Conservation (phyloP, 2,888 invertebrate genomes). For the Seira sanloemensis region DNA sequence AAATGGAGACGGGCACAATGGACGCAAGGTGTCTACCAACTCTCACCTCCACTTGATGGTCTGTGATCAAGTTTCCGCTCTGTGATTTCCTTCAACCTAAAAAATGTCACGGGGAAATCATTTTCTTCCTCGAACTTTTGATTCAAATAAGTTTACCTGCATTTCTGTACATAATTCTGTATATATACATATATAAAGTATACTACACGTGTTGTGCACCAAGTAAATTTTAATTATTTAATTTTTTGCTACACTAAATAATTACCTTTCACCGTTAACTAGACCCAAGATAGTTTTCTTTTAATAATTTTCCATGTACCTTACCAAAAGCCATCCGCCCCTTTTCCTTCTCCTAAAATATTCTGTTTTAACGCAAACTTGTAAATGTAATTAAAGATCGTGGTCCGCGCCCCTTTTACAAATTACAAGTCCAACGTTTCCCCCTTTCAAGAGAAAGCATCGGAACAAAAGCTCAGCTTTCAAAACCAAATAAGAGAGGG, state of each 20-base stretch:
- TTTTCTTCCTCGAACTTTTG: not conserved
- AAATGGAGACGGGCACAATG: conserved; percentile 54
- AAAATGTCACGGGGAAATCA: not conserved
- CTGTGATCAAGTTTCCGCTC: conserved; percentile 71
- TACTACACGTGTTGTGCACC: not conserved
- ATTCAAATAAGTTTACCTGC: not conserved
- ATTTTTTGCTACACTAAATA: too few species aligned
- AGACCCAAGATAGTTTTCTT: too few species aligned
- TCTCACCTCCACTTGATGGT: conserved; percentile 67
- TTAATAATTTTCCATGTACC: not conserved
- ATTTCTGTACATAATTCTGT: conserved; percentile 13
- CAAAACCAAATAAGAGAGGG: too few species aligned
- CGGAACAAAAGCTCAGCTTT: too few species aligned
- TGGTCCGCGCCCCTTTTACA: not conserved
- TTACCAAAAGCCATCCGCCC: not conserved
- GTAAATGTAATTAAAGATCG: too few species aligned
- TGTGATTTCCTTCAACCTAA: conserved; percentile 50
- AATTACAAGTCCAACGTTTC: not conserved
- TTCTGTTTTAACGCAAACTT: too few species aligned
- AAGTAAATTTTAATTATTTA: too few species aligned
- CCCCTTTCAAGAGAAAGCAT: too few species aligned
- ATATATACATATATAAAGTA: not conserved
- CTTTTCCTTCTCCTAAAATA: too few species aligned
- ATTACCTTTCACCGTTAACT: too few species aligned
- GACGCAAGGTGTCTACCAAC: conserved; percentile 63